Conservation (phyloP, 2,888 invertebrate species). For the Oscheius sp. region DNA sequence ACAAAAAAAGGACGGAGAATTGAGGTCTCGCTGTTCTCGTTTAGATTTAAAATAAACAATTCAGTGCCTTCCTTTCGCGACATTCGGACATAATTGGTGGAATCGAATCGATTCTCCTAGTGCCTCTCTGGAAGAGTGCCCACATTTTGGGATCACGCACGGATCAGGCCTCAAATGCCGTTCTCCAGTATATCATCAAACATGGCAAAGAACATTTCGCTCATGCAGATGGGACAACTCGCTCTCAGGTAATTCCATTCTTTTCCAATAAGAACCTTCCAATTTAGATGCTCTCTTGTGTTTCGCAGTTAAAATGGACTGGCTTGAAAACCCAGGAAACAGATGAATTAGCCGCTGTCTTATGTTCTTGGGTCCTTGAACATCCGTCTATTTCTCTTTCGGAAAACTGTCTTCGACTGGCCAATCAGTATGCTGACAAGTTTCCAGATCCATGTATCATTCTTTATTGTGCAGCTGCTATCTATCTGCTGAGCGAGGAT, state of each 20-base stretch:
- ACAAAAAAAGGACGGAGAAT: slow-evolving; percentile 30
- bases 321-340: slow-evolving; percentile 31
- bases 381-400: slow-evolving; percentile 33
- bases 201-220: slow-evolving; percentile 42
- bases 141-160: slow-evolving; percentile 8
- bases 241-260: slow-evolving; percentile 6
- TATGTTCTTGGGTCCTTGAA: slow-evolving; percentile 43
- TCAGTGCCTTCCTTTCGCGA: slow-evolving; percentile 25
- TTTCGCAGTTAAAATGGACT: slow-evolving; percentile 46
- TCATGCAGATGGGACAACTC: background rate
- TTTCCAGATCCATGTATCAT: slow-evolving; percentile 42
- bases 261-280: background rate
- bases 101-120: background rate
- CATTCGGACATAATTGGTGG: slow-evolving; percentile 23
- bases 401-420: slow-evolving; percentile 44
- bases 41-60: background rate
- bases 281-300: slow-evolving; percentile 38
- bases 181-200: slow-evolving; percentile 34
- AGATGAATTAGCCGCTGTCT: slow-evolving; percentile 34
- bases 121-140: slow-evolving; percentile 31
- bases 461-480: slow-evolving; percentile 40
- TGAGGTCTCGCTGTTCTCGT: slow-evolving; percentile 3
- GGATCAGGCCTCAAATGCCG: slow-evolving; percentile 4
- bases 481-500: slow-evolving; percentile 32
- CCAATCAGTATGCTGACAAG: slow-evolving; percentile 16